A percentile compares a stretch with the other conserved stretches of the same genome.
Conservation (phyloP, 2,888 invertebrate genomes). For the Tetramorium bicarinatum region DNA sequence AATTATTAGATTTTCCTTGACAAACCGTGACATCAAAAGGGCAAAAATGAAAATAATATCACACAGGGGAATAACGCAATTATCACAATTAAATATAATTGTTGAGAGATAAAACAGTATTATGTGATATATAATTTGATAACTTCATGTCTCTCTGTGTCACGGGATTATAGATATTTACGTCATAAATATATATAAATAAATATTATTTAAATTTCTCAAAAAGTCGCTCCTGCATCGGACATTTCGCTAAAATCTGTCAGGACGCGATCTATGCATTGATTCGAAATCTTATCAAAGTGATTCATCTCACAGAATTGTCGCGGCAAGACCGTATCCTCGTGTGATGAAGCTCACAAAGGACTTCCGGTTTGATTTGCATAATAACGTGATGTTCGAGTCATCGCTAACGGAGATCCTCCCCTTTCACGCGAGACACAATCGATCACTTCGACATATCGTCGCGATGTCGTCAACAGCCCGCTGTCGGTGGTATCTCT, state of each 20-base stretch:
- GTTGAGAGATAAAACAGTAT: constrained; percentile 37
- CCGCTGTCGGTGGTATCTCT: constrained; percentile 40
- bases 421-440: constrained; percentile 55
- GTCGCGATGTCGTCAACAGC: constrained; percentile 69
- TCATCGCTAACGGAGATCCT: constrained; percentile 27
- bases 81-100: constrained; percentile 45
- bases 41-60: constrained; percentile 43
- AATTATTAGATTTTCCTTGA: constrained; percentile 40
- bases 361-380: constrained; percentile 78
- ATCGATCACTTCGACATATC: constrained; percentile 77
- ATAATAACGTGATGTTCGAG: constrained; percentile 73
- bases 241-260: neutral
- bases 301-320: constrained; percentile 36
- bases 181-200: constrained; percentile 13
- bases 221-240: neutral
- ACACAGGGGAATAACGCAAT: constrained; percentile 17
- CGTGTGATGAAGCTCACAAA: constrained; percentile 61
- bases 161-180: constrained; percentile 3
- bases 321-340: constrained; percentile 60
- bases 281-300: neutral
- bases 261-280: neutral
- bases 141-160: constrained; percentile 20
- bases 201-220: constrained; percentile 20
- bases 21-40: constrained; percentile 35
- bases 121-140: constrained; percentile 37